These are phyloP conservation scores for Campylomormyrus tamandua DNA, from an alignment of 2,113 vertebrate species.

Conservation along the genomic window DNA sequence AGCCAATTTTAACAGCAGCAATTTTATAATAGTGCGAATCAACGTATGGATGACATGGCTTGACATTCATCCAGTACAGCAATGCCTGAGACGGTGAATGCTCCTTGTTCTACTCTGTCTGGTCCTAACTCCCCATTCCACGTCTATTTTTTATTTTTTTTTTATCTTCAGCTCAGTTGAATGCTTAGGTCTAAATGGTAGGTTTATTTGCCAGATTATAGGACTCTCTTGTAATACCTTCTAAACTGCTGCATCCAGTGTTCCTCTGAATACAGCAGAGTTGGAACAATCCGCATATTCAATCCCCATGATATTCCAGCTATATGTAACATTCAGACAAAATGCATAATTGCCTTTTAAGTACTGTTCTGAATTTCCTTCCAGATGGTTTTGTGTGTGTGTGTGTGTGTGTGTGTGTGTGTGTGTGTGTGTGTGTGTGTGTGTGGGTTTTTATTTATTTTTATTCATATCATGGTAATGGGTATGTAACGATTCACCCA, in stretches of 20 bases:
- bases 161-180: background rate
- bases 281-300: background rate
- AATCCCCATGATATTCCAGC: background rate
- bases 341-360: background rate
- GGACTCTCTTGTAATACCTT: background rate
- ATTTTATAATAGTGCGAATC: background rate
- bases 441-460: background rate
- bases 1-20: background rate
- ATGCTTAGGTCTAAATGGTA: background rate
- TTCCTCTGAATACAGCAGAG: background rate
- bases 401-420: background rate
- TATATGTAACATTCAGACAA: background rate
- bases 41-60: background rate
- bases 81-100: background rate
- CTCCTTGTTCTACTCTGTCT: background rate
- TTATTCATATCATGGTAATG: background rate
- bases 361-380: background rate
- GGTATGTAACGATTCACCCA: background rate
- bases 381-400: background rate
- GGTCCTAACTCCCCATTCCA: background rate
- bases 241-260: background rate
- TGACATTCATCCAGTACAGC: background rate
- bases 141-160: background rate
- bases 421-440: background rate
- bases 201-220: background rate